Evolutionary conservation across 1,140 invertebrate species (phyloP).

Genomic region (Aphis craccivora): DNA sequence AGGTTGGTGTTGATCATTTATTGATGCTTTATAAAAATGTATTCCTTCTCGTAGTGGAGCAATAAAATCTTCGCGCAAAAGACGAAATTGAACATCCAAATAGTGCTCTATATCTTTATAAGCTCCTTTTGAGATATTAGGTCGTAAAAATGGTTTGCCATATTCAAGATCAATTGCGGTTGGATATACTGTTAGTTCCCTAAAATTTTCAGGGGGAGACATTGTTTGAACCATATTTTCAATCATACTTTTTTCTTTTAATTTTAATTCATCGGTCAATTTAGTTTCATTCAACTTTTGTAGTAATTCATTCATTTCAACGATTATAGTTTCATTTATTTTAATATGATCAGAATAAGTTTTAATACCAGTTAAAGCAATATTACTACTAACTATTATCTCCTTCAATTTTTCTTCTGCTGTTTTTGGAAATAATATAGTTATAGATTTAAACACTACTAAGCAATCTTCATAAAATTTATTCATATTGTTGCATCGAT

Average conservation of each 20-base stretch:
- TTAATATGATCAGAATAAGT: constrained; percentile 45
- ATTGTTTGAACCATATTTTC: constrained; percentile 24
- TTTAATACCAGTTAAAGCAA: constrained; percentile 44
- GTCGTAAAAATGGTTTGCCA: constrained; percentile 65
- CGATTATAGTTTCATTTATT: constrained; percentile 48
- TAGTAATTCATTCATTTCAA: constrained; percentile 33
- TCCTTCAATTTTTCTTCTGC: constrained; percentile 42
- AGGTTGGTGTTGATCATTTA: constrained; percentile 47
- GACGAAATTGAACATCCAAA: constrained; percentile 78
- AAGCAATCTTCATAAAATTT: constrained; percentile 49
- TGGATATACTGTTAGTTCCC: constrained; percentile 58
- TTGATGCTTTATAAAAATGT: constrained; percentile 62
- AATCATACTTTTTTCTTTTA: constrained; percentile 48
- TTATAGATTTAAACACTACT: constrained; percentile 48
- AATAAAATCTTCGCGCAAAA: constrained; percentile 79
- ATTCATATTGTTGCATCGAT: constrained; percentile 49
- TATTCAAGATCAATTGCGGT: constrained; percentile 45
- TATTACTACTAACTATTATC: constrained; percentile 46
- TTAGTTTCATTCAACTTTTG: constrained; percentile 55
- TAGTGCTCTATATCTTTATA: constrained; percentile 76
- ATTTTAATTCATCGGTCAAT: constrained; percentile 22
- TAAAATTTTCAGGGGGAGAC: constrained; percentile 59
- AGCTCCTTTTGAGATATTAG: constrained; percentile 70
- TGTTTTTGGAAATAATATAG: constrained; percentile 58
- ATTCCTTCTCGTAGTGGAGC: constrained; percentile 69